These are phyloP conservation scores for Mormyrus lacerda DNA, from an alignment of 2,113 vertebrate genomes.

Conservation along the genomic window DNA sequence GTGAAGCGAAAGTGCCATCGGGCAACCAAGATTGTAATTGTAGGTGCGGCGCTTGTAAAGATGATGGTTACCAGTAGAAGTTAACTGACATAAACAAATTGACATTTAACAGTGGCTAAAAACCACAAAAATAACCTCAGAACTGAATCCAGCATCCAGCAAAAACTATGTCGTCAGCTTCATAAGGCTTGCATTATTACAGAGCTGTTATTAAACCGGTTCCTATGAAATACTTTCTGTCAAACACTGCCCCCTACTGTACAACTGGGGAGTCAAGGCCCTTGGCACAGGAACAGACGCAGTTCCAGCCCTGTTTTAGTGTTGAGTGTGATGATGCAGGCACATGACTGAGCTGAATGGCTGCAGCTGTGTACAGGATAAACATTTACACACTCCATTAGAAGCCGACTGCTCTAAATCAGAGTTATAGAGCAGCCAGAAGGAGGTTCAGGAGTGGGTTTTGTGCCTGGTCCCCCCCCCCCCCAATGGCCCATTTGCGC, in stretches of 20 bases:
- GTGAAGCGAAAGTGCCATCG: not conserved
- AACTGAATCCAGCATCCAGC: not conserved
- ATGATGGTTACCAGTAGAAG: not conserved
- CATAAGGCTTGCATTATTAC: not conserved
- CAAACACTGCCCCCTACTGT: constrained; percentile 21
- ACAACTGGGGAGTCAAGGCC: not conserved
- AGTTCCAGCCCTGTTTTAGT: not conserved
- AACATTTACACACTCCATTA: constrained; percentile 14
- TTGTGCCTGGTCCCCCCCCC: not conserved
- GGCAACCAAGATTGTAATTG: not conserved
- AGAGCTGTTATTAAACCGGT: not conserved
- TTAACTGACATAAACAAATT: not conserved
- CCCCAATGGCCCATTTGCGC: not conserved
- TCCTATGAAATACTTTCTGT: not conserved
- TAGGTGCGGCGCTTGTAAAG: not conserved
- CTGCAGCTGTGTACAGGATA: not conserved
- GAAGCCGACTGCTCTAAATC: not conserved
- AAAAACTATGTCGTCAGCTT: not conserved
- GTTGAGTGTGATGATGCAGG: not conserved
- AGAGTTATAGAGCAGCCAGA: not conserved
- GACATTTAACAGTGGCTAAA: not conserved
- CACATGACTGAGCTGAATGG: not conserved
- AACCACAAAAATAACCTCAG: not conserved
- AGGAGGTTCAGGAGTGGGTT: constrained; percentile 1
- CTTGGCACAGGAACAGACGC: not conserved